phyloP scores from a whole-genome alignment of 2,888 invertebrate genomes.

The Carterocephalus palaemon region DNA sequence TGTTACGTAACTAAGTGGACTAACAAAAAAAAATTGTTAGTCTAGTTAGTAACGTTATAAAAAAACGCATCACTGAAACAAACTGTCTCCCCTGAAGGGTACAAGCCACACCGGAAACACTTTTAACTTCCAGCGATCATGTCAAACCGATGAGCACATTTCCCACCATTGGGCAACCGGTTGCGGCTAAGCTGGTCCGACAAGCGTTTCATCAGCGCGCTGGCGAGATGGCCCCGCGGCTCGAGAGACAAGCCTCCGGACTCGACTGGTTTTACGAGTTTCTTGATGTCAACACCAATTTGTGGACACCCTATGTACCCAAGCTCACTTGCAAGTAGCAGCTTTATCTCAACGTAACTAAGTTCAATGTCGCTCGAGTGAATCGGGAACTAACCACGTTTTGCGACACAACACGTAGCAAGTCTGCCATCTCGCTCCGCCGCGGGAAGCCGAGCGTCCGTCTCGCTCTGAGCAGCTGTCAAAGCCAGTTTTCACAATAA shows the following conservation, averaged over 20 bases:
- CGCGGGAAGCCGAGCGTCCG: conserved; percentile 28
- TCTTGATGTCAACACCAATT: conserved; percentile 36
- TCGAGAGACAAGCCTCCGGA: conserved; percentile 59
- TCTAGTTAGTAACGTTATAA: too few species aligned
- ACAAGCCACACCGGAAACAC: too few species aligned
- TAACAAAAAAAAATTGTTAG: too few species aligned
- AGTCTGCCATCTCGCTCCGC: conserved; percentile 14
- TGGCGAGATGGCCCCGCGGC: conserved; percentile 56
- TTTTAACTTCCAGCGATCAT: too few species aligned
- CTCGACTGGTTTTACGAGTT: conserved; percentile 57
- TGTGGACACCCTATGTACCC: conserved; percentile 26
- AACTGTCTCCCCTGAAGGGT: too few species aligned
- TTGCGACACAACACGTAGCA: not conserved
- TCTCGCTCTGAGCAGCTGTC: conserved; percentile 52
- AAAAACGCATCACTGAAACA: too few species aligned
- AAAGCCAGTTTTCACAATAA: conserved; percentile 62
- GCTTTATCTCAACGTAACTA: conserved; percentile 21
- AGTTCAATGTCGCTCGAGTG: conserved; percentile 23
- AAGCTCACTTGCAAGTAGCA: conserved; percentile 23
- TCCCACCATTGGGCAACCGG: too few species aligned
- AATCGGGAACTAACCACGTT: conserved; percentile 28
- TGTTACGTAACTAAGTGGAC: too few species aligned
- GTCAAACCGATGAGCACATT: too few species aligned
- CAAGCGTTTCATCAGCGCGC: too few species aligned
- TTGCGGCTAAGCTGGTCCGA: too few species aligned